These are phyloP conservation scores for Lethrus apterus DNA, from an alignment of 1,140 invertebrate genomes.

Conservation along the genomic window DNA sequence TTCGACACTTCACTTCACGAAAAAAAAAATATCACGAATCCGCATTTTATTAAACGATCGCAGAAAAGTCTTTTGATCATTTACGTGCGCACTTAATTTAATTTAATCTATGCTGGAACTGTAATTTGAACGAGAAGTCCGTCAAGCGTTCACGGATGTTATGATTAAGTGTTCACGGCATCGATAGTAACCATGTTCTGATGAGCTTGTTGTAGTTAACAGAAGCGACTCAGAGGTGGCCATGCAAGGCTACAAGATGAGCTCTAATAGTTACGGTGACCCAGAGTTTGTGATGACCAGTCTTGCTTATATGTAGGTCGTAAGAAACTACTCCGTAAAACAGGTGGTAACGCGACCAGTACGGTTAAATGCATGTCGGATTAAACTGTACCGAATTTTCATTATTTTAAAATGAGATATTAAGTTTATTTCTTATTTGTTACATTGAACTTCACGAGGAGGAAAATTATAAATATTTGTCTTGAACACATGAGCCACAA, in stretches of 20 bases:
- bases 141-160: background rate
- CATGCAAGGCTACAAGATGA: slow-evolving; percentile 38
- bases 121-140: background rate
- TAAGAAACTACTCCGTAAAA: too few species aligned
- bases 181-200: slow-evolving; percentile 5
- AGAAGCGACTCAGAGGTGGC: slow-evolving; percentile 19
- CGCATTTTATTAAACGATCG: slow-evolving; percentile 1
- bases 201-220: slow-evolving; percentile 17
- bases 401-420: too few species aligned
- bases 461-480: too few species aligned
- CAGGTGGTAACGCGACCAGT: too few species aligned
- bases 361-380: too few species aligned
- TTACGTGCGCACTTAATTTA: slow-evolving; percentile 6
- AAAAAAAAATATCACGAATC: background rate
- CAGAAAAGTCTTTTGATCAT: too few species aligned
- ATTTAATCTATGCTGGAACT: slow-evolving; percentile 3
- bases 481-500: too few species aligned
- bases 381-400: too few species aligned
- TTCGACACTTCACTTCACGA: slow-evolving; percentile 11
- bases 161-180: background rate
- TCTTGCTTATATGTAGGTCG: too few species aligned
- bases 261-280: slow-evolving; percentile 39
- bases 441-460: too few species aligned
- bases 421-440: too few species aligned
- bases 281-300: too few species aligned